Evolutionary conservation across 1,140 invertebrate genomes (phyloP).

Genomic region (Gonatopus flavifemur): DNA sequence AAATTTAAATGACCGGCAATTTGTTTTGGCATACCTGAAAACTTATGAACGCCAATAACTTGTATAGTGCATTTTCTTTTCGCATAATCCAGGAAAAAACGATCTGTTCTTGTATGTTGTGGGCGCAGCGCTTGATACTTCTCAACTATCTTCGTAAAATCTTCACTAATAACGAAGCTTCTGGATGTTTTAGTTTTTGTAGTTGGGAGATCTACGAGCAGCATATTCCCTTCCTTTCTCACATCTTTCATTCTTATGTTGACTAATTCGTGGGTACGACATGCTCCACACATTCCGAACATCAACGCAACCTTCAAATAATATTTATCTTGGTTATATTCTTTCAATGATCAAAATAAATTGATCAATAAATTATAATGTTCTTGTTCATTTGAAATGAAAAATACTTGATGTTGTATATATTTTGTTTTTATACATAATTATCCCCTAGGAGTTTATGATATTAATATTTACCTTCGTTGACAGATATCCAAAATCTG

Average conservation of each 20-base stretch:
- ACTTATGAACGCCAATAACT: not conserved
- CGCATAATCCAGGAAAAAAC: not conserved
- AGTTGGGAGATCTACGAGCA: not conserved
- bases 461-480: conserved; percentile 2
- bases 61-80: not conserved
- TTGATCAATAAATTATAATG: not conserved
- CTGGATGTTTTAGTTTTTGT: not conserved
- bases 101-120: not conserved
- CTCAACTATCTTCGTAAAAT: not conserved
- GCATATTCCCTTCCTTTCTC: not conserved
- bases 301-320: not conserved
- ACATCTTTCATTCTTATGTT: conserved; percentile 1
- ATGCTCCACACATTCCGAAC: not conserved
- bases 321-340: no score
- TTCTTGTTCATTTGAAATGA: no score
- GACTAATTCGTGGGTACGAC: not conserved
- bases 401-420: no score
- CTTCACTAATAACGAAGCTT: not conserved
- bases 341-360: no score
- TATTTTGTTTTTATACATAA: no score
- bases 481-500: conserved; percentile 2
- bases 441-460: no score
- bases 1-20: conserved; percentile 11
- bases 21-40: not conserved
- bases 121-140: not conserved